A percentile compares a stretch with the other conserved stretches of the same genome.
phyloP scores from a whole-genome alignment of 2,797 vertebrate species.

The Rhadinocentrus ornatus region DNA sequence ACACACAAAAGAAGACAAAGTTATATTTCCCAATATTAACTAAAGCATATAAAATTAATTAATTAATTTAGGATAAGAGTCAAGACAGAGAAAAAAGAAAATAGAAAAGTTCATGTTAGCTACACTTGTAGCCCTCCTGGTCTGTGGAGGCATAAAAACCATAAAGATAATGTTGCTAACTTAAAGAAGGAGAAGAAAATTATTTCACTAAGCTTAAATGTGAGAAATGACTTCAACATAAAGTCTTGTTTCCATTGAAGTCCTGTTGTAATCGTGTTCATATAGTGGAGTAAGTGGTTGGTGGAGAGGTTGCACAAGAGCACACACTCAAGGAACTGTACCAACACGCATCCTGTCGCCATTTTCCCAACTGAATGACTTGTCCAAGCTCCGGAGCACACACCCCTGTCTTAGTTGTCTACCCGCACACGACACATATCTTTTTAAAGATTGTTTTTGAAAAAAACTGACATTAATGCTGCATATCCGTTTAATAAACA shows the following conservation, averaged over 20 bases:
- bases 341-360: conserved; percentile 84
- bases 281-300: conserved; percentile 62
- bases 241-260: not conserved
- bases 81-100: not conserved
- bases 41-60: not conserved
- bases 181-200: too few species aligned
- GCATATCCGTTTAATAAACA: not conserved
- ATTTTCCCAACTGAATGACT: conserved; percentile 76
- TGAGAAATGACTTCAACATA: conserved; percentile 27
- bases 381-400: conserved; percentile 64
- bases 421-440: conserved; percentile 1
- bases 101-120: too few species aligned
- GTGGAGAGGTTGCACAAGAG: conserved; percentile 81
- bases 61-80: not conserved
- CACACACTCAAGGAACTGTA: conserved; percentile 75
- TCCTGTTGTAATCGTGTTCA: conserved; percentile 14
- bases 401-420: conserved; percentile 43
- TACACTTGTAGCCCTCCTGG: not conserved
- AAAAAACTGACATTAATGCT: not conserved
- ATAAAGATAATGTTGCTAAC: not conserved
- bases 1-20: not conserved
- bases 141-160: not conserved
- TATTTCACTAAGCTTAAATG: conserved; percentile 11
- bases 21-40: not conserved
- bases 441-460: not conserved